phyloP scores from a whole-genome alignment of 2,113 vertebrate genomes.

The Chaenocephalus aceratus region DNA sequence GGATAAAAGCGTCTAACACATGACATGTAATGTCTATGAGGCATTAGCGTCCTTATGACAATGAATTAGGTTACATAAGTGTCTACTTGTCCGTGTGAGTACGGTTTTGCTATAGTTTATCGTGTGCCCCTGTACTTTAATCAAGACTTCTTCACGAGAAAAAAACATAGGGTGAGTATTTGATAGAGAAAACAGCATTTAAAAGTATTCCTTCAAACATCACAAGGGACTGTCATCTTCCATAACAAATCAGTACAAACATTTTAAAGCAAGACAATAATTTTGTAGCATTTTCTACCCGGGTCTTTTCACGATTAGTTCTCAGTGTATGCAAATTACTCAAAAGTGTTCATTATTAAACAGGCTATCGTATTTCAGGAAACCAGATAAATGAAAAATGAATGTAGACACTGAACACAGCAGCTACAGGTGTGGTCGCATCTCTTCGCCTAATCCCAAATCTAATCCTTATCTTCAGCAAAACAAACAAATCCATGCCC shows the following conservation, averaged over 20 bases:
- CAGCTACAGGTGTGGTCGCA: background rate
- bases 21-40: no score
- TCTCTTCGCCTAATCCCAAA: background rate
- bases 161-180: no score
- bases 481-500: background rate
- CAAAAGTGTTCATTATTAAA: background rate
- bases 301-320: background rate
- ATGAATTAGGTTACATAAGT: no score
- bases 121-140: no score
- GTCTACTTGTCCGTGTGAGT: no score
- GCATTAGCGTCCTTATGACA: no score
- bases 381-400: no score
- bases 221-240: background rate
- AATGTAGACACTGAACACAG: background rate
- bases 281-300: no score
- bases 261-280: background rate
- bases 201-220: background rate
- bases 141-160: no score
- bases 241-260: background rate
- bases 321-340: background rate
- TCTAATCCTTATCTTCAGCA: background rate
- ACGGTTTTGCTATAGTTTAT: no score
- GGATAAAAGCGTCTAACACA: no score
- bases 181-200: no score
- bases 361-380: background rate